Conservation (phyloP, 2,113 vertebrate genomes). For the Hyaena hyaena region DNA sequence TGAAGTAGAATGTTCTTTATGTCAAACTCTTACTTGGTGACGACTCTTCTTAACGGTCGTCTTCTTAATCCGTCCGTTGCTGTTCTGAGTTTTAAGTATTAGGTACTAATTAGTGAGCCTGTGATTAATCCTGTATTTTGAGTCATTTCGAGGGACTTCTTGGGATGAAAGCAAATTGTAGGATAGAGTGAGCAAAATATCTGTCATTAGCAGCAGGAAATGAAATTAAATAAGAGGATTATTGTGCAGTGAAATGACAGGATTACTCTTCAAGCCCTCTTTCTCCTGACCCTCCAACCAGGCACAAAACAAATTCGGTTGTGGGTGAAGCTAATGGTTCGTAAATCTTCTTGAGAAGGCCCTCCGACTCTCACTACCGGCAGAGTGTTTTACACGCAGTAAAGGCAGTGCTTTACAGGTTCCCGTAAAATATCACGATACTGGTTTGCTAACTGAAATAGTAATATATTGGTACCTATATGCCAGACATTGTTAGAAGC, state of each 20-base stretch:
- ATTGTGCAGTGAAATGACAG: slow-evolving; percentile 30
- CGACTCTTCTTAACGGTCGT: not conserved
- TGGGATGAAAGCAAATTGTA: slow-evolving; percentile 62
- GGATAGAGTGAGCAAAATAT: slow-evolving; percentile 25
- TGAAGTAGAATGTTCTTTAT: slow-evolving; percentile 2
- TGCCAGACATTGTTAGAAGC: not conserved
- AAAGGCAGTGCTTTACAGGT: not conserved
- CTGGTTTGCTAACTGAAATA: slow-evolving; percentile 27
- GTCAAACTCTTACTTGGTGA: not conserved
- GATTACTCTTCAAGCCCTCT: not conserved
- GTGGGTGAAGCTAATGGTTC: slow-evolving; percentile 26
- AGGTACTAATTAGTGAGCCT: slow-evolving; percentile 32
- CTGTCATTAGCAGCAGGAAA: slow-evolving; percentile 53
- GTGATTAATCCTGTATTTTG: slow-evolving; percentile 57
- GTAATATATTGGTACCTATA: not conserved
- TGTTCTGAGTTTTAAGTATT: slow-evolving; percentile 20
- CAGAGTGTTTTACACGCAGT: not conserved
- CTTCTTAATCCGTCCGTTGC: not conserved
- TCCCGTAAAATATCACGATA: not conserved
- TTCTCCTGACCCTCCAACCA: not conserved
- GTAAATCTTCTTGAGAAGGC: slow-evolving; percentile 38
- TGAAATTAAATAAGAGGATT: slow-evolving; percentile 13
- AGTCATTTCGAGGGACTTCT: slow-evolving; percentile 51
- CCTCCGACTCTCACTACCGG: not conserved
- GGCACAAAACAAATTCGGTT: slow-evolving; percentile 35